These are phyloP conservation scores for Globicephala melas DNA, from an alignment of 2,113 vertebrate genomes.

Conservation along the genomic window DNA sequence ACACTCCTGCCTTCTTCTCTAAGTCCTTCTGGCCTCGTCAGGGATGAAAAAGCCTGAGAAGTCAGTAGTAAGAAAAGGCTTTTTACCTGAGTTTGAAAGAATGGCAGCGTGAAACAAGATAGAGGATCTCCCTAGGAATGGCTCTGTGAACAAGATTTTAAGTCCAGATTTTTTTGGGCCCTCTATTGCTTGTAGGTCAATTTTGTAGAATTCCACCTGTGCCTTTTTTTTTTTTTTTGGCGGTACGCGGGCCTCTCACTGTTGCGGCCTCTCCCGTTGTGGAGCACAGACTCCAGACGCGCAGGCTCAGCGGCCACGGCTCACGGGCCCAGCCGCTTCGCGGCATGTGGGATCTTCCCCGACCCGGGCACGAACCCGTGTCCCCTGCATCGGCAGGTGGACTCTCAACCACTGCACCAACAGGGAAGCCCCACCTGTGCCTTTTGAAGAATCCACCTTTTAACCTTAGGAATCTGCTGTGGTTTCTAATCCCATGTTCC, in stretches of 20 bases:
- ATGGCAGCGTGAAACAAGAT: not conserved
- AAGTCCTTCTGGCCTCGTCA: not conserved
- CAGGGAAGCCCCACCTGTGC: no score
- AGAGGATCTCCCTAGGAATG: not conserved
- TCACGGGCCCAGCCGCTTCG: no score
- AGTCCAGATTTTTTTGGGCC: not conserved
- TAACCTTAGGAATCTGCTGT: not conserved
- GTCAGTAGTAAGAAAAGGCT: not conserved
- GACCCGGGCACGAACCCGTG: no score
- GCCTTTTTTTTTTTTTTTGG: not conserved
- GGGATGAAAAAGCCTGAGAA: not conserved
- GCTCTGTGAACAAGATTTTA: not conserved
- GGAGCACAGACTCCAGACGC: no score
- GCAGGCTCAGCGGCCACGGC: no score
- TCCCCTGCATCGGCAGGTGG: no score
- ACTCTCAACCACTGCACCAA: no score
- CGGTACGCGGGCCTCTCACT: no score
- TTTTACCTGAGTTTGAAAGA: not conserved
- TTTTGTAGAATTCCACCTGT: not conserved
- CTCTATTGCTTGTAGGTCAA: accelerated
- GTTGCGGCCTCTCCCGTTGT: no score
- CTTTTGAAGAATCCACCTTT: not conserved
- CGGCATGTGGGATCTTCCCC: no score
- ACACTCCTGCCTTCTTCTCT: not conserved
- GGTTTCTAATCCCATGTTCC: not conserved